These are phyloP conservation scores for Gallinago media DNA, from an alignment of 2,113 vertebrate genomes.

Conservation along the genomic window DNA sequence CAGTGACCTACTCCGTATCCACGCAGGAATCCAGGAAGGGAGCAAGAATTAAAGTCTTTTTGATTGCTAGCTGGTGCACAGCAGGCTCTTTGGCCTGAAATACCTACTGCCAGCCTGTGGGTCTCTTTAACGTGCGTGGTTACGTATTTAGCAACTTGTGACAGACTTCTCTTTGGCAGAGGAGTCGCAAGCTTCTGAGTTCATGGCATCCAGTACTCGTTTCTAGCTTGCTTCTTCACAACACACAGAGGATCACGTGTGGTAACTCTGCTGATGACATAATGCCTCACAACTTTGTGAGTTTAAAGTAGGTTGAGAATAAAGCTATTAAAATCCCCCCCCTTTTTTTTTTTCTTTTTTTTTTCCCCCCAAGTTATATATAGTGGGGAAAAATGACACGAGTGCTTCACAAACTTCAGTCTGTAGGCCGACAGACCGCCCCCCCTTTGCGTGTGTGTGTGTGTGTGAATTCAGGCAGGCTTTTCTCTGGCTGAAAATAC, in stretches of 20 bases:
- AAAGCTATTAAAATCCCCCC: not conserved
- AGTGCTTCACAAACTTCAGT: not conserved
- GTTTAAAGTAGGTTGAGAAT: constrained; percentile 22
- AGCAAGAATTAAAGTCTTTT: not conserved
- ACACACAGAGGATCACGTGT: not conserved
- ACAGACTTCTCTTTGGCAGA: constrained; percentile 29
- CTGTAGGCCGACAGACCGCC: not conserved
- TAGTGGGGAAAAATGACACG: not conserved
- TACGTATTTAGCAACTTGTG: constrained; percentile 29
- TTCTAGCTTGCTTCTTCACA: not conserved
- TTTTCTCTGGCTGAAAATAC: not conserved
- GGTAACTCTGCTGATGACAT: not conserved
- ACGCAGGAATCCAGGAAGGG: not conserved
- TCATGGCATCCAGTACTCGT: not conserved
- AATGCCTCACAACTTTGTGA: not conserved
- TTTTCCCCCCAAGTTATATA: not conserved
- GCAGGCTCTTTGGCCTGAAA: not conserved
- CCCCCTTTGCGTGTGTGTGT: not conserved
- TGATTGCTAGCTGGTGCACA: not conserved
- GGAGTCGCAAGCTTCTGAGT: not conserved
- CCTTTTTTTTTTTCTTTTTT: too few species aligned
- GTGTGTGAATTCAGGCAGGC: not conserved
- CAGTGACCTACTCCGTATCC: not conserved
- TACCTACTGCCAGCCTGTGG: not conserved
- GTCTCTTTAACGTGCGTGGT: not conserved